Conservation (phyloP, 2,797 vertebrate genomes). For the Silurus lanzhouensis region DNA sequence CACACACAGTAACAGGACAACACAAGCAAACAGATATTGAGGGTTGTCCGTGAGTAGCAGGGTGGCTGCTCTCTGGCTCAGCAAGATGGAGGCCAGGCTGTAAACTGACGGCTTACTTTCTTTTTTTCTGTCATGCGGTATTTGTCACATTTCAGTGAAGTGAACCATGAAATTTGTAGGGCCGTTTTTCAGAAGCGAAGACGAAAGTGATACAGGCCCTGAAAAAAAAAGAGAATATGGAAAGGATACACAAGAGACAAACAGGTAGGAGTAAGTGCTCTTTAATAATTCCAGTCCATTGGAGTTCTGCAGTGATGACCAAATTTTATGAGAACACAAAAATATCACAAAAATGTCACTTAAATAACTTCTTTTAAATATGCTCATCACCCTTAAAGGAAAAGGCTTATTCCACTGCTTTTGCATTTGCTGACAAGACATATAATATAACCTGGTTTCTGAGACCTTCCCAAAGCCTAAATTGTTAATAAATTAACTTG, state of each 20-base stretch:
- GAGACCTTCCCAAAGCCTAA: not conserved
- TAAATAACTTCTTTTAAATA: not conserved
- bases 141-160: conserved; percentile 65
- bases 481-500: not conserved
- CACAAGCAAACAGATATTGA: conserved; percentile 47
- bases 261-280: not conserved
- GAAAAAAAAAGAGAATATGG: conserved; percentile 42
- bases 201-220: conserved; percentile 56
- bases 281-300: not conserved
- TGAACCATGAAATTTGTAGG: conserved; percentile 64
- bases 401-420: not conserved
- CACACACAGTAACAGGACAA: conserved; percentile 40
- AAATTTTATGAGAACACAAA: not conserved
- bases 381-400: not conserved
- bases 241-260: conserved; percentile 40
- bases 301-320: not conserved
- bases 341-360: not conserved
- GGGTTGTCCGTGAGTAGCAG: conserved; percentile 50
- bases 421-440: not conserved
- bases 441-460: not conserved
- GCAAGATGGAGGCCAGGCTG: conserved; percentile 40
- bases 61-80: conserved; percentile 48
- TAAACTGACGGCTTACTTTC: conserved; percentile 44
- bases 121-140: conserved; percentile 57
- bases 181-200: conserved; percentile 58